Base-by-base conservation (phyloP, 92 coral and sea anemone species). In the Meandrina meandrites region DNA sequence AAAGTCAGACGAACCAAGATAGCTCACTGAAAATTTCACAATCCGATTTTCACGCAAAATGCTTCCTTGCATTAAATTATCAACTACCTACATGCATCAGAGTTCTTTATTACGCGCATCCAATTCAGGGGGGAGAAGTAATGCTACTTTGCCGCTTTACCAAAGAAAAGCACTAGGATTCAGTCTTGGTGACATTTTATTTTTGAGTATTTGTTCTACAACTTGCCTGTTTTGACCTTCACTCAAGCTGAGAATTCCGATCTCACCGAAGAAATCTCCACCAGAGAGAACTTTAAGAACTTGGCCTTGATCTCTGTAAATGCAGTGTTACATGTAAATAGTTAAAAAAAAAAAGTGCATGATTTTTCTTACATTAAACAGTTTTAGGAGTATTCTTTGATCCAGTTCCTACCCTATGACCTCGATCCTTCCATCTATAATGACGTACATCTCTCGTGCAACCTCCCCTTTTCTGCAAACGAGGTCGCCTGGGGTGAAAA, bases 191-290 rank as follows among this genome's bases (percentile, higher is more conserved):
- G 53, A 48, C 53, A 48, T 48, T 48, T 4, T 48, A 48, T 4
- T 4, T n/a, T 48, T 48, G 14, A 7, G 53, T 13, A 56, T 56
- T 56, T 16, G 4, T 56, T 16, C 62, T 1, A 4, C 1, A 21
- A 0, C 84, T 86, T 83, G 95, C 98, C 98, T 94, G 86, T 96
- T 96, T 83, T 96, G 99, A 3, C 99, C 99, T 70, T 96, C 99
- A 81, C 99, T 96, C 58, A 96, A 90, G 77, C 96, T 95, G 54
- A 96, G 88, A 73, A 96, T 96, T 28, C 99, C 99, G 35, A 96
- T 95, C 88, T 96, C 99, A 30, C 99, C 99, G 68, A 96, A 96
- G 91, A 96, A 96, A 70, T 96, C 99, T 76, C 99, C 99, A 0
- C 97, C 96, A 5, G 94, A 93, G 22, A 96, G 81, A 8, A 92